Evolutionary conservation across 92 coral and sea anemone genomes (phyloP).

Genomic region (Zoanthus solanderi): DNA sequence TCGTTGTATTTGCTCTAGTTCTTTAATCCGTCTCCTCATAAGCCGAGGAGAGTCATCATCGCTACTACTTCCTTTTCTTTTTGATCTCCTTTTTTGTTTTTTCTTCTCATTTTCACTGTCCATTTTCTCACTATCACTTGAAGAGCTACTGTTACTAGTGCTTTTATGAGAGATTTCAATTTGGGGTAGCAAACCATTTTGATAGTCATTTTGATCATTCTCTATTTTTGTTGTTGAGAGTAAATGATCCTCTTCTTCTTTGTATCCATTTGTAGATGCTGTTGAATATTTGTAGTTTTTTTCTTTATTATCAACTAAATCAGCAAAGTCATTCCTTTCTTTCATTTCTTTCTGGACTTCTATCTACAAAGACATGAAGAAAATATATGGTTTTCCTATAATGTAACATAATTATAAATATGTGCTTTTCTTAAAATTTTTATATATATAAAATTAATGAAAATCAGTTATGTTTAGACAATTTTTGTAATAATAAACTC

Average conservation of each 20-base stretch:
- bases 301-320: not conserved
- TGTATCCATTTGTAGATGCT: conserved; percentile 18
- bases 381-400: not conserved
- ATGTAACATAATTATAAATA: too few species aligned
- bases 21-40: conserved; percentile 46
- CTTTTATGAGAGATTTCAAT: conserved; percentile 45
- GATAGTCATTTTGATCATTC: not conserved
- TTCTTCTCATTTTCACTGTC: conserved; percentile 43
- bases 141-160: conserved; percentile 45
- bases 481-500: too few species aligned
- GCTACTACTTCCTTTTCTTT: conserved; percentile 44
- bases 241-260: conserved; percentile 21
- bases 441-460: too few species aligned
- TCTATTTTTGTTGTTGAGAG: not conserved
- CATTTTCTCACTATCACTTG: conserved; percentile 42
- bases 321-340: not conserved
- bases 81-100: conserved; percentile 44
- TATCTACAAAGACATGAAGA: not conserved
- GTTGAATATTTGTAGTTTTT: conserved; percentile 24
- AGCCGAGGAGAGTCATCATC: conserved; percentile 35
- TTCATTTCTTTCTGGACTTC: conserved; percentile 33
- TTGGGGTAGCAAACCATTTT: not conserved
- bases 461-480: too few species aligned
- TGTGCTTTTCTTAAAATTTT: too few species aligned
- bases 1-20: conserved; percentile 43